Conservation (phyloP, 2,888 invertebrate species). For the Drosophila yooni region DNA sequence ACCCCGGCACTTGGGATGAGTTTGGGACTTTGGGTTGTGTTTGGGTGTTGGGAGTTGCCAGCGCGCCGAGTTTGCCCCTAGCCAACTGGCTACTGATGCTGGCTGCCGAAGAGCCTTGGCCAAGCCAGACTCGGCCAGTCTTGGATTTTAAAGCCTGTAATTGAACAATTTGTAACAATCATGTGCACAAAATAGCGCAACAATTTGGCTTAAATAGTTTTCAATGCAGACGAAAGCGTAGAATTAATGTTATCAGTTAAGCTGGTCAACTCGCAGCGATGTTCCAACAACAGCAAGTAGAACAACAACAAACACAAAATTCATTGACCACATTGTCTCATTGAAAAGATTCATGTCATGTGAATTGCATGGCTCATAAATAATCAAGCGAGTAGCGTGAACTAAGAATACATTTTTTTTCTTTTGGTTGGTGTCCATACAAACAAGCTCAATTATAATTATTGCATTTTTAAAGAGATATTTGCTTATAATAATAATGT, state of each 20-base stretch:
- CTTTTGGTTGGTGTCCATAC: neutral
- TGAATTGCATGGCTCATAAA: constrained; percentile 11
- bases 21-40: constrained; percentile 9
- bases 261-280: constrained; percentile 52
- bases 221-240: constrained; percentile 71
- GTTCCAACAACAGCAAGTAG: constrained; percentile 41
- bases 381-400: neutral
- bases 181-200: constrained; percentile 78
- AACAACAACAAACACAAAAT: constrained; percentile 41
- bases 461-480: neutral
- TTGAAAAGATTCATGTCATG: neutral
- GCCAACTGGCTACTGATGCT: constrained; percentile 51
- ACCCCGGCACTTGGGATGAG: constrained; percentile 43
- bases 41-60: constrained; percentile 19
- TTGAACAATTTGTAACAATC: constrained; percentile 82
- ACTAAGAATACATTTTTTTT: neutral
- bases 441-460: neutral
- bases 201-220: constrained; percentile 78
- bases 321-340: constrained; percentile 30
- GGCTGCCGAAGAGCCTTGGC: neutral
- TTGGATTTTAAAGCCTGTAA: constrained; percentile 68
- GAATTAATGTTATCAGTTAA: constrained; percentile 66
- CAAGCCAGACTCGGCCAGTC: neutral
- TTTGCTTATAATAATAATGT: neutral
- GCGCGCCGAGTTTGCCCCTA: constrained; percentile 32